A percentile compares a stretch with the other conserved stretches of the same genome.
These are phyloP conservation scores for Avahi laniger DNA, from an alignment of 2,797 vertebrate genomes.

Conservation along the genomic window DNA sequence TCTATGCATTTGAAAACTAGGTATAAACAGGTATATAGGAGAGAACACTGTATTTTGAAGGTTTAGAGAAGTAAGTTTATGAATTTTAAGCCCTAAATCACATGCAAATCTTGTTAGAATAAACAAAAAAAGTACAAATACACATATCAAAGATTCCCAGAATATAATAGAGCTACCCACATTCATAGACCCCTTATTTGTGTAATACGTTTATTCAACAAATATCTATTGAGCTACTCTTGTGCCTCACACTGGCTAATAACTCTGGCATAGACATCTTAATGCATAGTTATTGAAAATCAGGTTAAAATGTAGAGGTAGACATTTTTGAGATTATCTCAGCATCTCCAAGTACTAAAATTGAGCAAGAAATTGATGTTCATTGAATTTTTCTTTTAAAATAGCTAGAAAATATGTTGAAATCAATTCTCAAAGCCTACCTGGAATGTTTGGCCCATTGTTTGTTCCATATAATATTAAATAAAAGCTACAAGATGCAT, in stretches of 20 bases:
- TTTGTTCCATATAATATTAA: not conserved
- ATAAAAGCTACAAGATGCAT: not conserved
- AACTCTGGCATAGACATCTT: not conserved
- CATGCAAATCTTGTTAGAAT: not conserved
- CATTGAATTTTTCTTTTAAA: not conserved
- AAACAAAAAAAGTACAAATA: not conserved
- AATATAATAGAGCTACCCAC: not conserved
- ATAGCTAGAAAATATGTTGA: not conserved
- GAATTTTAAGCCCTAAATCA: not conserved
- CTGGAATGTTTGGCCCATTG: not conserved
- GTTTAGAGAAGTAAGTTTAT: not conserved
- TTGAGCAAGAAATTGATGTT: not conserved
- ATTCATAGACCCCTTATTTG: not conserved
- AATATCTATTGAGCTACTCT: not conserved
- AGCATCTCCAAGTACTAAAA: not conserved
- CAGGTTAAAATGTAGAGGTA: not conserved
- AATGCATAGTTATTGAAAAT: not conserved
- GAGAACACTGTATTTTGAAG: not conserved
- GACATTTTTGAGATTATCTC: not conserved
- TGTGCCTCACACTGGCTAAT: not conserved
- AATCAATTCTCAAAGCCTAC: not conserved
- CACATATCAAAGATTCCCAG: not conserved
- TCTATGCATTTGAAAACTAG: not conserved
- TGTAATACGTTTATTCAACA: not conserved
- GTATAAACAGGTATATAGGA: not conserved